A percentile compares a stretch with the other conserved stretches of the same genome.
Conservation (phyloP, 2,113 vertebrate genomes). For the Mesoclemmys tuberculata region DNA sequence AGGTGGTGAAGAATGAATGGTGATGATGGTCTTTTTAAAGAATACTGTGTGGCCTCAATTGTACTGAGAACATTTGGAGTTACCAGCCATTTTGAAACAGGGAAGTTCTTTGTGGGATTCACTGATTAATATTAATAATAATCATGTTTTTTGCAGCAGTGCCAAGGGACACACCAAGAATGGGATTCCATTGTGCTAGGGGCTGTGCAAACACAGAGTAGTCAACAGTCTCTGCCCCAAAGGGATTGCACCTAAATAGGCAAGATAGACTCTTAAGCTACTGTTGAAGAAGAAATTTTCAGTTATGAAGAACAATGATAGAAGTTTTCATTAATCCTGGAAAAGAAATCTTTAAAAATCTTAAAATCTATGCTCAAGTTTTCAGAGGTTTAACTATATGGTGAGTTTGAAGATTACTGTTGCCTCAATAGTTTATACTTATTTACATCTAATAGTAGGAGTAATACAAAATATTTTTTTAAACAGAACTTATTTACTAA, state of each 20-base stretch:
- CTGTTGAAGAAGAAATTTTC: not conserved
- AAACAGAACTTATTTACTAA: not conserved
- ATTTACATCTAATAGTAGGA: not conserved
- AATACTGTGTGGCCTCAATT: slow-evolving; percentile 42
- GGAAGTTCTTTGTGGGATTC: slow-evolving; percentile 50
- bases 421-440: not conserved
- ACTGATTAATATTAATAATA: not conserved
- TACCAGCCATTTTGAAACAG: slow-evolving; percentile 54
- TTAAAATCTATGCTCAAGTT: not conserved
- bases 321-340: slow-evolving; percentile 48
- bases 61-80: slow-evolving; percentile 49
- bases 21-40: not conserved
- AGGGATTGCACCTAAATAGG: not conserved
- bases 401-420: not conserved
- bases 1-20: slow-evolving; percentile 14
- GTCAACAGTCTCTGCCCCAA: not conserved
- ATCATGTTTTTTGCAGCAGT: not conserved
- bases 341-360: not conserved
- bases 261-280: not conserved
- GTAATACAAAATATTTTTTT: not conserved
- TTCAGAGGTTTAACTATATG: not conserved
- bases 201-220: not conserved
- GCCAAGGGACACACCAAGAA: not conserved
- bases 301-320: not conserved
- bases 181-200: not conserved